These are phyloP conservation scores for Leucopternis melanops DNA, from an alignment of 2,113 vertebrate species.

Conservation along the genomic window DNA sequence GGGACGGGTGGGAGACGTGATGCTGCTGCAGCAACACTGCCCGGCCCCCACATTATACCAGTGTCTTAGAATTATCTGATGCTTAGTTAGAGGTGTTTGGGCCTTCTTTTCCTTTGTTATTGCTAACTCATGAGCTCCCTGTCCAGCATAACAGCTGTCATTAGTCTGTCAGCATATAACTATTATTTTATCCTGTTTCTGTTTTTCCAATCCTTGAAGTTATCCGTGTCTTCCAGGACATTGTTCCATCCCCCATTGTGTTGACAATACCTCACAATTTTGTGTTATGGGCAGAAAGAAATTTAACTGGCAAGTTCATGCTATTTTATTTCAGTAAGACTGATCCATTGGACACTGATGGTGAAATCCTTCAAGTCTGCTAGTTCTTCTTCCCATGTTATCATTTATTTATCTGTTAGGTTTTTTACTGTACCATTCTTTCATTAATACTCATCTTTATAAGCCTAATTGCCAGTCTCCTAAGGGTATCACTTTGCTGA, in stretches of 20 bases:
- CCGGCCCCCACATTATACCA: too few species aligned
- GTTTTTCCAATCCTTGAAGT: neutral
- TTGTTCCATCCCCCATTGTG: neutral
- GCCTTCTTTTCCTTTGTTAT: neutral
- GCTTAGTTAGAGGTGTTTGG: too few species aligned
- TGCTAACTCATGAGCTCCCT: neutral
- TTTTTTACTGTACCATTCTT: neutral
- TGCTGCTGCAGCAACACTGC: neutral
- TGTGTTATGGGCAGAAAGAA: neutral
- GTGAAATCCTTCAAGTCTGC: neutral
- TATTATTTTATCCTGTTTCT: neutral
- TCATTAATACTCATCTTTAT: neutral
- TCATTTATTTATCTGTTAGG: neutral
- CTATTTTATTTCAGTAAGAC: neutral
- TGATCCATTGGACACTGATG: neutral
- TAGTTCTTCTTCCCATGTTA: neutral
- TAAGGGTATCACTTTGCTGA: neutral
- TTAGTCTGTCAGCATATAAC: neutral
- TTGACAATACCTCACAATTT: neutral
- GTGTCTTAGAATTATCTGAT: too few species aligned
- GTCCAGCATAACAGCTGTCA: neutral
- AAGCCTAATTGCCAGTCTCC: neutral
- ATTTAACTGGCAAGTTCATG: neutral
- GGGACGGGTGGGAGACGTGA: rapidly evolving
- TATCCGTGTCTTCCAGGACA: neutral